A percentile compares a stretch with the other conserved stretches of the same genome.
These are phyloP conservation scores for Nycteola revayana DNA, from an alignment of 2,888 invertebrate species.

Conservation along the genomic window DNA sequence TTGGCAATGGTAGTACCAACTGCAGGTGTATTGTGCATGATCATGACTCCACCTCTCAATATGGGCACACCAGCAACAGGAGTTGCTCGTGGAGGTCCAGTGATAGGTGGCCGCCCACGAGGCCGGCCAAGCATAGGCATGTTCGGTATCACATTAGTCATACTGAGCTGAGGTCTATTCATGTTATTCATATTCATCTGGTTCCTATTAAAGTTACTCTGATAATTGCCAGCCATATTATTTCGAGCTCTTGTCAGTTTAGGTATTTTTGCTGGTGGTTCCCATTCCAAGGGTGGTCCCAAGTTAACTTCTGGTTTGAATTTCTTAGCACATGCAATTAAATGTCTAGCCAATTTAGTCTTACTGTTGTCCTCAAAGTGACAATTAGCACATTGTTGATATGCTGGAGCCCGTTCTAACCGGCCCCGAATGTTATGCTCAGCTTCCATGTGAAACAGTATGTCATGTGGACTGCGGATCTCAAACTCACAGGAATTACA, in stretches of 20 bases:
- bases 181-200: slow-evolving; percentile 71
- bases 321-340: slow-evolving; percentile 94
- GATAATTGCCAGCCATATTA: slow-evolving; percentile 69
- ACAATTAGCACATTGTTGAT: slow-evolving; percentile 97
- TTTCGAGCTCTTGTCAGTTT: slow-evolving; percentile 78
- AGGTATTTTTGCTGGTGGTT: slow-evolving; percentile 96
- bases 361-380: slow-evolving; percentile 97
- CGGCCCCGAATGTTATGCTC: slow-evolving; percentile 95
- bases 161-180: slow-evolving; percentile 59
- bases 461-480: slow-evolving; percentile 94
- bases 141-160: slow-evolving; percentile 50
- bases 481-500: slow-evolving; percentile 94
- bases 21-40: slow-evolving; percentile 83
- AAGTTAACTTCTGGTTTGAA: slow-evolving; percentile 94
- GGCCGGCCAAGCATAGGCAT: slow-evolving; percentile 66
- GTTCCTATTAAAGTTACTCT: slow-evolving; percentile 72
- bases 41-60: slow-evolving; percentile 84
- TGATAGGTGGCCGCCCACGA: slow-evolving; percentile 71
- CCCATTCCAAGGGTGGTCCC: slow-evolving; percentile 95
- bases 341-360: slow-evolving; percentile 94
- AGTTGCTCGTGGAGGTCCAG: slow-evolving; percentile 49
- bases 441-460: slow-evolving; percentile 96
- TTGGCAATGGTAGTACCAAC: slow-evolving; percentile 65
- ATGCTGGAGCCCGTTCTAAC: slow-evolving; percentile 92
- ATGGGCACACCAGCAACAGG: slow-evolving; percentile 73